phyloP scores from a whole-genome alignment of 2,797 vertebrate genomes.

The Sebastes vulpes region DNA sequence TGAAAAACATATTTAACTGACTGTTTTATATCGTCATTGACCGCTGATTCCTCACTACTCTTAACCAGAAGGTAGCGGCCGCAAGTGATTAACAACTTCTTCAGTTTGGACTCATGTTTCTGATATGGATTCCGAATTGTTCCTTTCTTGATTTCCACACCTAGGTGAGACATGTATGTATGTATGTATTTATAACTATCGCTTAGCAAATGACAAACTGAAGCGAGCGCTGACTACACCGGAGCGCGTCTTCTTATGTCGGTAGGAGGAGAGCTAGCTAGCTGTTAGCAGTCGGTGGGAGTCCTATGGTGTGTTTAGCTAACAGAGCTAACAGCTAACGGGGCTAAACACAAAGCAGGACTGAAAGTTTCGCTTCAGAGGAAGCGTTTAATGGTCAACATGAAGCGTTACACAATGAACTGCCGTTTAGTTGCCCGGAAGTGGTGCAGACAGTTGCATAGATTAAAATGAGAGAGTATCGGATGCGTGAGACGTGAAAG shows the following conservation, averaged over 20 bases:
- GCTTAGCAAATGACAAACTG: background rate
- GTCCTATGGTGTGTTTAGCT: background rate
- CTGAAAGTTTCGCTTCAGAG: background rate
- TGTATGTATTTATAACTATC: background rate
- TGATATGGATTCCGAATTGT: background rate
- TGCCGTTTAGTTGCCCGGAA: background rate
- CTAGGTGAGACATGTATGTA: background rate
- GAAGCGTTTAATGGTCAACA: background rate
- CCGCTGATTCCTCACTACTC: too few species aligned
- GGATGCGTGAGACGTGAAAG: background rate
- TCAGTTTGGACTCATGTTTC: background rate
- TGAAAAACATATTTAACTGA: too few species aligned
- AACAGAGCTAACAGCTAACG: background rate
- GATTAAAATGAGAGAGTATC: background rate
- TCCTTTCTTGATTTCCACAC: background rate
- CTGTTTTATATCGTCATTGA: too few species aligned
- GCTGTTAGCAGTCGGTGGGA: background rate
- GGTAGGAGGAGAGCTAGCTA: background rate
- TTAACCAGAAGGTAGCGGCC: background rate
- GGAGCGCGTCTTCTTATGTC: too few species aligned
- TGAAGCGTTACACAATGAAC: background rate
- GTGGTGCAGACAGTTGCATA: background rate
- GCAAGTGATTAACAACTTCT: background rate
- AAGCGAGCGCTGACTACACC: background rate
- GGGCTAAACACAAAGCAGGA: background rate